These are phyloP conservation scores for Capitulum mitella DNA, from an alignment of 2,888 invertebrate species.

Conservation along the genomic window DNA sequence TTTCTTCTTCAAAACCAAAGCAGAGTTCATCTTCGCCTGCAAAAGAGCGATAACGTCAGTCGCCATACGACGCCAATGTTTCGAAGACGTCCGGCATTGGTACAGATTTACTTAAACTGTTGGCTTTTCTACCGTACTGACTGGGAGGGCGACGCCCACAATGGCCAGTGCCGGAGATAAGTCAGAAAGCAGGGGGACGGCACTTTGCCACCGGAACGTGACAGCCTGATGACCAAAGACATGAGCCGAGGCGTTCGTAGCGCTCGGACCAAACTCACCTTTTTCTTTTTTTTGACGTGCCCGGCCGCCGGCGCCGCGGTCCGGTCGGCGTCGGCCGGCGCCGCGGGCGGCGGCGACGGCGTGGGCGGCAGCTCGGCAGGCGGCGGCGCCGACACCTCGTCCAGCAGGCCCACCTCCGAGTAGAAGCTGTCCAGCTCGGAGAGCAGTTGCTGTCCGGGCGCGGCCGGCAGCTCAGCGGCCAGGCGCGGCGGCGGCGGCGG, in stretches of 20 bases:
- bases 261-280: too few relatives aligned
- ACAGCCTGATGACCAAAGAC: too few relatives aligned
- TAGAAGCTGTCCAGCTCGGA: slow-evolving; percentile 54
- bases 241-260: too few relatives aligned
- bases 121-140: too few relatives aligned
- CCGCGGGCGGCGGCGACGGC: slow-evolving; percentile 38
- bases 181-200: too few relatives aligned
- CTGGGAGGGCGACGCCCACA: too few relatives aligned
- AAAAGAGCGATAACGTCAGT: too few relatives aligned
- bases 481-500: slow-evolving; percentile 35
- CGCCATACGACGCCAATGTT: too few relatives aligned
- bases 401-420: slow-evolving; percentile 53
- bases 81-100: too few relatives aligned
- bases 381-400: slow-evolving; percentile 39
- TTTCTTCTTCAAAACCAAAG: slow-evolving; percentile 60
- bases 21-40: slow-evolving; percentile 51
- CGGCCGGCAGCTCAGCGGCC: slow-evolving; percentile 49
- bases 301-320: slow-evolving; percentile 37
- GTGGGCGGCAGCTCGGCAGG: slow-evolving; percentile 32
- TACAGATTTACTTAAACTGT: too few relatives aligned
- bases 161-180: too few relatives aligned
- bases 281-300: slow-evolving; percentile 35
- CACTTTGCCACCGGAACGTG: too few relatives aligned
- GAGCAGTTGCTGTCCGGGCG: neutral
- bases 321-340: slow-evolving; percentile 36